Evolutionary conservation across 2,797 vertebrate species (phyloP).

Genomic region (Argentina silus): DNA sequence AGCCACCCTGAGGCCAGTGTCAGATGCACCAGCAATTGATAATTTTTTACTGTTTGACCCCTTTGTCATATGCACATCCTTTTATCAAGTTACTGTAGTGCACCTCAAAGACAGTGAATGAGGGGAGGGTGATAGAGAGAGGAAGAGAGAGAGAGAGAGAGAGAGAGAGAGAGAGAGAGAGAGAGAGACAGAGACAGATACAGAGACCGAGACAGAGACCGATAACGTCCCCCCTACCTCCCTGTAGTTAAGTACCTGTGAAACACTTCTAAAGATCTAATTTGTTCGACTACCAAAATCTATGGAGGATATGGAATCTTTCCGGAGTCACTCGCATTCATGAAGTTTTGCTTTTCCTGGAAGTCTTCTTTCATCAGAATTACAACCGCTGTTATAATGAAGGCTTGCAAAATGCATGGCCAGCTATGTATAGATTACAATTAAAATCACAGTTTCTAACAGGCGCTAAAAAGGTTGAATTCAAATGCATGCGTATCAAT

Average conservation of each 20-base stretch:
- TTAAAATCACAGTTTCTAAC: conserved; percentile 5
- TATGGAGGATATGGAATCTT: conserved; percentile 28
- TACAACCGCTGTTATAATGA: conserved; percentile 18
- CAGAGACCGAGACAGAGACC: conserved; percentile 21
- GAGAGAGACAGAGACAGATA: conserved; percentile 11
- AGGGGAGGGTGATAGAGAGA: conserved; percentile 8
- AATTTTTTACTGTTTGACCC: neutral
- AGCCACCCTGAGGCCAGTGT: neutral
- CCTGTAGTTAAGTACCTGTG: conserved; percentile 41
- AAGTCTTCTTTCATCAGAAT: conserved; percentile 43
- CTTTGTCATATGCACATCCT: neutral
- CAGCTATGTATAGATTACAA: conserved; percentile 37
- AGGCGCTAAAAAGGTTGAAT: conserved; percentile 26
- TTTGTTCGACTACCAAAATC: conserved; percentile 26
- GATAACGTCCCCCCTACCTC: conserved; percentile 10
- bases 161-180: neutral
- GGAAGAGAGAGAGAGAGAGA: conserved; percentile 13
- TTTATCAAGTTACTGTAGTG: neutral
- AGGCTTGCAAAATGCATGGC: conserved; percentile 2
- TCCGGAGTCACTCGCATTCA: conserved; percentile 26
- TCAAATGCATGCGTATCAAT: conserved; percentile 15
- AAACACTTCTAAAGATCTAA: conserved; percentile 42
- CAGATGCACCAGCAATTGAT: neutral
- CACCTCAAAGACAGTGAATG: neutral
- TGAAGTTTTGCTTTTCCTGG: conserved; percentile 22